Evolutionary conservation across 2,888 invertebrate genomes (phyloP).

Genomic region (Keiferia lycopersicella): DNA sequence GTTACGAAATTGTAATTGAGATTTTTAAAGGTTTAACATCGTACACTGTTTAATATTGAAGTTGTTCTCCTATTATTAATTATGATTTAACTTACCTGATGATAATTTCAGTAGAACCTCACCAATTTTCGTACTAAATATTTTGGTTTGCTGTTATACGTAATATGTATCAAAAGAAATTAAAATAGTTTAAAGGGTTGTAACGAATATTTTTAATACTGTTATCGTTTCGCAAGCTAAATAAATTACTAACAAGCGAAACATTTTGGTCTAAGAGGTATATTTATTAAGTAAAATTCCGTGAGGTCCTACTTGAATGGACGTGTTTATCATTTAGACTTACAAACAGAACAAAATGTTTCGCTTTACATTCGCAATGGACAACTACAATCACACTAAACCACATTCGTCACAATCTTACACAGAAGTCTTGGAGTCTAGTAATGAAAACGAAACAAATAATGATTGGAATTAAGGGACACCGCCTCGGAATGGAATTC

Average conservation of each 20-base stretch:
- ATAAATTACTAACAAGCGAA: constrained; percentile 20
- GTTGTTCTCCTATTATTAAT: not conserved
- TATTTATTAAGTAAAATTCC: not conserved
- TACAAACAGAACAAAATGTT: constrained; percentile 28
- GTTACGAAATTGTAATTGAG: constrained; percentile 41
- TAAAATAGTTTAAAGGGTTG: constrained; percentile 20
- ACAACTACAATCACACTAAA: not conserved
- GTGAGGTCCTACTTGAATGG: not conserved
- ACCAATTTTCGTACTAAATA: not conserved
- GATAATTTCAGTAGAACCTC: constrained; percentile 1
- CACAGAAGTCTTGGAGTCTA: not conserved
- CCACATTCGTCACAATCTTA: constrained; percentile 28
- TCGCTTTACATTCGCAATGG: constrained; percentile 29
- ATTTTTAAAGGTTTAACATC: constrained; percentile 26
- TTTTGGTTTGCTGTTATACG: not conserved
- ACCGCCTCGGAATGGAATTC: constrained; percentile 14
- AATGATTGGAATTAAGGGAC: not conserved
- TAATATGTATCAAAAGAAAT: not conserved
- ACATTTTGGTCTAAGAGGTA: constrained; percentile 23
- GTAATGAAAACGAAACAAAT: not conserved
- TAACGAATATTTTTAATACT: constrained; percentile 28
- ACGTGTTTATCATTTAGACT: not conserved
- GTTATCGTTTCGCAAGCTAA: constrained; percentile 11
- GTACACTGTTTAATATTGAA: constrained; percentile 7
- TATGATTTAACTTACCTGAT: not conserved